Percentiles rank a stretch among this genome's conserved stretches.
Evolutionary conservation across 2,888 invertebrate genomes (phyloP).

Genomic region (Heliconius erato): DNA sequence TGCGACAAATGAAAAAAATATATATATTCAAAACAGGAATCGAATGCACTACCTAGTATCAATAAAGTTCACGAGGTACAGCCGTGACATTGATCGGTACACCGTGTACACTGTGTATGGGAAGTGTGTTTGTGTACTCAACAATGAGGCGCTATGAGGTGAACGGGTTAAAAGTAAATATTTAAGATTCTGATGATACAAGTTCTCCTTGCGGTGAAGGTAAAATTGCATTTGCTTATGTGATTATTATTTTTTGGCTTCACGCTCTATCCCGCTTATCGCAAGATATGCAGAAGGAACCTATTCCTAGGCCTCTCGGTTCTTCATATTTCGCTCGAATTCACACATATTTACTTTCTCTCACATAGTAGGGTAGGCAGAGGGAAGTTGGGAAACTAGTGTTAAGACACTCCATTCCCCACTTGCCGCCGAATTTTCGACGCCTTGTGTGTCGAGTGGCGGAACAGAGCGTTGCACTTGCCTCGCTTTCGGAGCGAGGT

Average conservation of each 20-base stretch:
- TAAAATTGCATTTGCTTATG: background rate
- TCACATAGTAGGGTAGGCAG: too few relatives aligned
- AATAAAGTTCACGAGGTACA: background rate
- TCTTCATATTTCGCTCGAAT: background rate
- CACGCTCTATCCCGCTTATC: background rate
- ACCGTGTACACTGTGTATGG: background rate
- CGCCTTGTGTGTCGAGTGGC: too few relatives aligned
- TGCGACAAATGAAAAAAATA: background rate
- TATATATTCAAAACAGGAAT: background rate
- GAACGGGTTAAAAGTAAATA: conserved; percentile 18
- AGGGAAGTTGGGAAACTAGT: too few relatives aligned
- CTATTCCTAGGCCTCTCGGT: background rate
- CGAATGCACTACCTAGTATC: background rate
- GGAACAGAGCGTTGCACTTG: too few relatives aligned
- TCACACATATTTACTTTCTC: too few relatives aligned
- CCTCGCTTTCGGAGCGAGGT: too few relatives aligned
- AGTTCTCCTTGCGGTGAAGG: conserved; percentile 23
- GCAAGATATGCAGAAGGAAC: background rate
- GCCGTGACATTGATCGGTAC: background rate
- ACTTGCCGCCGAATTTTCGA: too few relatives aligned
- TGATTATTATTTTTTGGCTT: too few relatives aligned
- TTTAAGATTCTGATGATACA: background rate
- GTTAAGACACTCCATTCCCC: too few relatives aligned
- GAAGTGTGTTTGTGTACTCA: conserved; percentile 4
- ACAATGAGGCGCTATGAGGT: conserved; percentile 8